These are phyloP conservation scores for Acrocera orbiculus DNA, from an alignment of 2,888 invertebrate species.

Conservation along the genomic window DNA sequence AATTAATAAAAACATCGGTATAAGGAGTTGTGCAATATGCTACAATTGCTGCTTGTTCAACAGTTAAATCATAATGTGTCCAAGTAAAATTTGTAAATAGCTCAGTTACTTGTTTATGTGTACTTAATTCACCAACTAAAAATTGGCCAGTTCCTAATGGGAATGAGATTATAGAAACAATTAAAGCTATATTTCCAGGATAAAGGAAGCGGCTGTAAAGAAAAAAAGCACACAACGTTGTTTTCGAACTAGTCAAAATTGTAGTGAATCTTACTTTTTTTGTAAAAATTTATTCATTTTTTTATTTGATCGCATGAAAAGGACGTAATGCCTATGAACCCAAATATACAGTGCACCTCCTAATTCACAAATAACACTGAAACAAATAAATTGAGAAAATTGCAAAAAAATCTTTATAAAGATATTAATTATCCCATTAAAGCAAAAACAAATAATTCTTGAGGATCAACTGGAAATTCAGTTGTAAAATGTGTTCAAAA, in stretches of 20 bases:
- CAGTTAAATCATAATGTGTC: conserved; percentile 61
- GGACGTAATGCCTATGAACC: conserved; percentile 80
- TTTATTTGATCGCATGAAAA: conserved; percentile 85
- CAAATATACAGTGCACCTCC: conserved; percentile 84
- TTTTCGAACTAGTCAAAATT: too few relatives aligned
- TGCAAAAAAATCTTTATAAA: not conserved
- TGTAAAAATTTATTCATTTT: conserved; percentile 79
- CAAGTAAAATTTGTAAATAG: conserved; percentile 95
- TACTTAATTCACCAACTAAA: conserved; percentile 63
- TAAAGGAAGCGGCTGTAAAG: conserved; percentile 76
- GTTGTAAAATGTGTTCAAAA: conserved; percentile 83
- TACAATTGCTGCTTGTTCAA: conserved; percentile 68
- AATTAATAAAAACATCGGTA: conserved; percentile 70
- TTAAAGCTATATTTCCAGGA: conserved; percentile 74
- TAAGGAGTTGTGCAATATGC: conserved; percentile 73
- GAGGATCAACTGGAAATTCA: conserved; percentile 94
- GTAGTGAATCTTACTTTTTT: conserved; percentile 64
- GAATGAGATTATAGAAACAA: conserved; percentile 72
- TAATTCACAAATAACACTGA: conserved; percentile 68
- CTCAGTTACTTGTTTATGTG: conserved; percentile 58
- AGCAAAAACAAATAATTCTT: conserved; percentile 87
- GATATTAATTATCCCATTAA: conserved; percentile 57
- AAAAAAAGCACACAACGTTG: not conserved
- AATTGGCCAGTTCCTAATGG: conserved; percentile 87
- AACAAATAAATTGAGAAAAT: not conserved